Evolutionary conservation across 2,797 vertebrate genomes (phyloP).

Genomic region (Galaxias olidus): DNA sequence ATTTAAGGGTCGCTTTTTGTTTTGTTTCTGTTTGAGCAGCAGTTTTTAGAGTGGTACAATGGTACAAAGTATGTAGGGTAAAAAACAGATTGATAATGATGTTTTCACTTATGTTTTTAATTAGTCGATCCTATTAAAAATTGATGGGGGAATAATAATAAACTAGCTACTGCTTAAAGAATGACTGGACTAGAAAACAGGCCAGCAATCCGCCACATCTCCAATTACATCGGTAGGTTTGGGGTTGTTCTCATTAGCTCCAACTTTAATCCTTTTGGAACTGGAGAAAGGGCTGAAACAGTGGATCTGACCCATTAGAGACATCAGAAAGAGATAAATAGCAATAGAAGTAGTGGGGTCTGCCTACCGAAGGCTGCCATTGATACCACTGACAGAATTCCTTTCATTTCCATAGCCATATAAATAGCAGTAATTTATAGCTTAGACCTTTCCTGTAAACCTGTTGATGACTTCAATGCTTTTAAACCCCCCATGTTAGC

Average conservation of each 20-base stretch:
- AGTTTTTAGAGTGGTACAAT: too few relatives aligned
- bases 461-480: too few relatives aligned
- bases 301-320: slow-evolving; percentile 11
- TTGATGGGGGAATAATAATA: slow-evolving; percentile 1
- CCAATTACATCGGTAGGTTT: slow-evolving; percentile 53
- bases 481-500: too few relatives aligned
- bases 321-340: slow-evolving; percentile 14
- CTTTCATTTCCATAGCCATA: too few relatives aligned
- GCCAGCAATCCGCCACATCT: slow-evolving; percentile 45
- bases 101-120: too few relatives aligned
- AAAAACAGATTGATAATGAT: too few relatives aligned
- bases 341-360: neutral
- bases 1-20: too few relatives aligned
- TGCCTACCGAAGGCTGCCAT: neutral
- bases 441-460: too few relatives aligned
- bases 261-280: neutral
- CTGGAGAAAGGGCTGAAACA: neutral
- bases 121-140: neutral
- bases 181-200: slow-evolving; percentile 34
- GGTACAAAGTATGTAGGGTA: too few relatives aligned
- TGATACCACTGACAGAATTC: neutral
- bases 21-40: too few relatives aligned
- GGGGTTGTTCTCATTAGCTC: slow-evolving; percentile 28
- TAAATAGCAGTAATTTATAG: too few relatives aligned
- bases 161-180: neutral